phyloP scores from a whole-genome alignment of 2,113 vertebrate species.

The Myrmecobius fasciatus region DNA sequence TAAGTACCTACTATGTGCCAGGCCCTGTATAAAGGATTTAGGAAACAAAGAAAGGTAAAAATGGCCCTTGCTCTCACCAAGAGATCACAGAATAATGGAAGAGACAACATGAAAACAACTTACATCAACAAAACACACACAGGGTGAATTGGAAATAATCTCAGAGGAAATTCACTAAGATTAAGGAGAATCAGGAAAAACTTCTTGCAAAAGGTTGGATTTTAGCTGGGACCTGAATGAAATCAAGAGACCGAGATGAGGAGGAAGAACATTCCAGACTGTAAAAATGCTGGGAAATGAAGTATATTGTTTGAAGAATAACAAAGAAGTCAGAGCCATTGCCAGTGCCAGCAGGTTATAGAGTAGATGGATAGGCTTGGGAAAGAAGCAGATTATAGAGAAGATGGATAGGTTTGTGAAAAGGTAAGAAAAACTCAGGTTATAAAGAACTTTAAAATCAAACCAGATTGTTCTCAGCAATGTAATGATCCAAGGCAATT shows the following conservation, averaged over 20 bases:
- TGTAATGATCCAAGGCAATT: no score
- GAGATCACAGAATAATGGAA: background rate
- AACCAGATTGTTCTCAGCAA: background rate
- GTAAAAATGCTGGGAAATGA: background rate
- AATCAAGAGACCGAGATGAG: background rate
- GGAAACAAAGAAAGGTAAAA: background rate
- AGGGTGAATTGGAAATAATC: background rate
- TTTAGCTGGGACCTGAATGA: constrained; percentile 19
- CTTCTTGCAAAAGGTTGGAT: background rate
- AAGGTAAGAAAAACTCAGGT: background rate
- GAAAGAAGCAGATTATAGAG: background rate
- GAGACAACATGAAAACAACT: background rate
- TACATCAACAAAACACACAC: background rate
- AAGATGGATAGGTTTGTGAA: constrained; percentile 5
- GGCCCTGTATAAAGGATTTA: background rate
- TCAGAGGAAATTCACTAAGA: background rate
- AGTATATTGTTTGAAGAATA: background rate
- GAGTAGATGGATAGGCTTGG: background rate
- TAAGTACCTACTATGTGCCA: background rate
- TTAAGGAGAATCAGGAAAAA: background rate
- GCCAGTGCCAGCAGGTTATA: background rate
- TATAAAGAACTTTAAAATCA: background rate
- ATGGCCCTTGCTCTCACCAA: background rate
- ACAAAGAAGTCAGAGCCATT: background rate
- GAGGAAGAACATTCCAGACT: background rate